A percentile compares a stretch with the other conserved stretches of the same genome.
phyloP scores from a whole-genome alignment of 1,140 invertebrate species.

The Eriosoma lanigerum region DNA sequence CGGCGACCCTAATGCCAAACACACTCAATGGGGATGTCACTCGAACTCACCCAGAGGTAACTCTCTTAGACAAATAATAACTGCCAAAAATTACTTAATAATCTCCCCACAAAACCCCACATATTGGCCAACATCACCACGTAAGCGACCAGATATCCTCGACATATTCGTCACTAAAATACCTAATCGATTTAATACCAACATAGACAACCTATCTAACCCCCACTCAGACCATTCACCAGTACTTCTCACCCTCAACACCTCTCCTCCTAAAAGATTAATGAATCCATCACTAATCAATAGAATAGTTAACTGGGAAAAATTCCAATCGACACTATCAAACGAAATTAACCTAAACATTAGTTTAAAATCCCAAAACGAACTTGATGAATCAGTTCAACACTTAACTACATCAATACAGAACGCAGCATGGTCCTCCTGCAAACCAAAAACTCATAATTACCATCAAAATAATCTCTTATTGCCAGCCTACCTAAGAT shows the following conservation, averaged over 20 bases:
- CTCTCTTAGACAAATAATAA: background rate
- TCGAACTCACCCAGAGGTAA: background rate
- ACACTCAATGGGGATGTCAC: slow-evolving; percentile 7
- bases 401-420: too few species aligned
- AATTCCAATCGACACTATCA: background rate
- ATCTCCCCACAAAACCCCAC: slow-evolving; percentile 5
- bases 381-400: background rate
- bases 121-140: slow-evolving; percentile 18
- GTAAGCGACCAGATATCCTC: slow-evolving; percentile 20
- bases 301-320: background rate
- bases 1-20: slow-evolving; percentile 34
- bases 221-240: too few species aligned
- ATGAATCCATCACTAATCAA: background rate
- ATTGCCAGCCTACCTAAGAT: background rate
- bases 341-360: background rate
- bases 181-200: background rate
- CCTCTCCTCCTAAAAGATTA: too few species aligned
- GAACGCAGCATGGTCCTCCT: background rate
- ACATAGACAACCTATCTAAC: background rate
- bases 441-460: background rate
- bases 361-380: background rate
- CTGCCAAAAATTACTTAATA: background rate
- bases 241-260: too few species aligned
- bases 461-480: background rate
- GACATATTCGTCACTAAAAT: slow-evolving; percentile 22